phyloP scores from a whole-genome alignment of 2,888 invertebrate genomes.

The Amaurobius ferox region DNA sequence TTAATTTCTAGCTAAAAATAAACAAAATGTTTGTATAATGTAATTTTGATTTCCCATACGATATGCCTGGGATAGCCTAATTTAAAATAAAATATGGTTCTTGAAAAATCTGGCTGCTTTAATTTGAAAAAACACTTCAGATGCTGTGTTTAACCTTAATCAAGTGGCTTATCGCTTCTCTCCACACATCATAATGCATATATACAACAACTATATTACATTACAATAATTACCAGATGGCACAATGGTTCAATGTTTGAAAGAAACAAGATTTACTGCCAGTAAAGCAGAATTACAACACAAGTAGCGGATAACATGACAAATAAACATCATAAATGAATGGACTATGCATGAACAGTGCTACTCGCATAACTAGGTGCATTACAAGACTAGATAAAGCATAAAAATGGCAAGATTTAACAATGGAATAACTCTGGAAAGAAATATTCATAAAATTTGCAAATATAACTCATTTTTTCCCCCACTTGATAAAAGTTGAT shows the following conservation, averaged over 20 bases:
- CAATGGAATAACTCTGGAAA: slow-evolving; percentile 5
- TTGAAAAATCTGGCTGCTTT: too few relatives aligned
- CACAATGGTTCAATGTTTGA: slow-evolving; percentile 52
- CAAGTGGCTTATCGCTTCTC: slow-evolving; percentile 32
- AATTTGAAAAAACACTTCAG: slow-evolving; percentile 62
- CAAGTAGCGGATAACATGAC: slow-evolving; percentile 22
- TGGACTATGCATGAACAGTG: slow-evolving; percentile 25
- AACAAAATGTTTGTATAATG: too few relatives aligned
- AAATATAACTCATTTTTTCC: slow-evolving; percentile 6
- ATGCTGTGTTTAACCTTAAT: slow-evolving; percentile 55
- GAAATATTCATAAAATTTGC: not conserved
- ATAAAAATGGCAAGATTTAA: slow-evolving; percentile 36
- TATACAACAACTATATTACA: slow-evolving; percentile 58
- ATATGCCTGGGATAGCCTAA: too few relatives aligned
- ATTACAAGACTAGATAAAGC: slow-evolving; percentile 60
- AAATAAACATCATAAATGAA: slow-evolving; percentile 33
- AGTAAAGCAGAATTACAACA: slow-evolving; percentile 39
- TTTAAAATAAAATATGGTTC: too few relatives aligned
- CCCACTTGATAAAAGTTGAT: not conserved
- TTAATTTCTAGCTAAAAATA: too few relatives aligned
- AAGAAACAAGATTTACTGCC: slow-evolving; percentile 2
- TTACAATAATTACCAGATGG: slow-evolving; percentile 60
- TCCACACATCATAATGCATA: slow-evolving; percentile 27
- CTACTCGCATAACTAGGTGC: slow-evolving; percentile 46
- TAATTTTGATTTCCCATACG: too few relatives aligned